phyloP scores from a whole-genome alignment of 2,797 vertebrate genomes.

The Parauchenoglanis ngamensis region DNA sequence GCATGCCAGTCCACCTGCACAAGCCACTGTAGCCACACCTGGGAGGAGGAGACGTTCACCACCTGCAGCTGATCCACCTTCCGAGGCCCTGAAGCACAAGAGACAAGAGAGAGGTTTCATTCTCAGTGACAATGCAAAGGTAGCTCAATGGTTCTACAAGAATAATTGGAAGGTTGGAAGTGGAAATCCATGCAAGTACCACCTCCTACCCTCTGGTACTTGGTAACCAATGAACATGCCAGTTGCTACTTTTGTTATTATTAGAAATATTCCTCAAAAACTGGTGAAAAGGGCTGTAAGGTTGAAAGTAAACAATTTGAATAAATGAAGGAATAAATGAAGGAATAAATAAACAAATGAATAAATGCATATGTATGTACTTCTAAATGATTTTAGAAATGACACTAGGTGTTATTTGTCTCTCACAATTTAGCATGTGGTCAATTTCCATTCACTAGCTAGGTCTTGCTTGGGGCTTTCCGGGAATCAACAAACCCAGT shows the following conservation, averaged over 20 bases:
- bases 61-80: constrained; percentile 86
- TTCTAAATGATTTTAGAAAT: neutral
- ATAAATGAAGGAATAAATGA: neutral
- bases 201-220: neutral
- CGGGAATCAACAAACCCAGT: no score
- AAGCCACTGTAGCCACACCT: constrained; percentile 87
- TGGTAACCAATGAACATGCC: neutral
- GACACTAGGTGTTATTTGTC: neutral
- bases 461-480: neutral
- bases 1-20: constrained; percentile 81
- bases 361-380: no score
- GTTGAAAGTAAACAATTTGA: neutral
- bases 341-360: no score
- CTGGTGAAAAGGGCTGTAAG: neutral
- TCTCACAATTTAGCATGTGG: neutral
- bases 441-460: neutral
- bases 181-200: constrained; percentile 25
- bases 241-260: neutral
- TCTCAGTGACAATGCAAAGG: neutral
- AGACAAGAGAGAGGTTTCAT: neutral
- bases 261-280: neutral
- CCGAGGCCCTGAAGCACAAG: constrained; percentile 78
- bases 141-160: neutral
- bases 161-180: constrained; percentile 4
- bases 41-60: constrained; percentile 82